phyloP scores from a whole-genome alignment of 2,888 invertebrate species.

The Lithophane leautieri region DNA sequence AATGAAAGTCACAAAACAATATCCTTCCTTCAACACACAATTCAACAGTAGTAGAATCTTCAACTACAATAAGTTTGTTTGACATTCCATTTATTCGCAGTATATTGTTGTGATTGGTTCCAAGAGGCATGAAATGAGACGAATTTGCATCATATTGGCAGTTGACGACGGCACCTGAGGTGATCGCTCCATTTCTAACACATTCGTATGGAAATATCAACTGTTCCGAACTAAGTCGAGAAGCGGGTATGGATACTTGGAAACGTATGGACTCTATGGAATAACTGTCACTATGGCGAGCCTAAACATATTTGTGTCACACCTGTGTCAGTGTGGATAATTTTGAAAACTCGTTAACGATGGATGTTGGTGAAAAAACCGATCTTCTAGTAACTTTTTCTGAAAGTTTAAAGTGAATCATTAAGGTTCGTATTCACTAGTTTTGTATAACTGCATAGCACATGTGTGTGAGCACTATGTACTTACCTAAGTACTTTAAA shows the following conservation, averaged over 20 bases:
- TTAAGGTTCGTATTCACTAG: neutral
- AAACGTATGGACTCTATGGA: neutral
- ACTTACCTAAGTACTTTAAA: no score
- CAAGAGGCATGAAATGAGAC: conserved; percentile 57
- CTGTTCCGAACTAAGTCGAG: conserved; percentile 36
- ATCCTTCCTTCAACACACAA: neutral
- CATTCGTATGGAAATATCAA: conserved; percentile 66
- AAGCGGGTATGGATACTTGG: conserved; percentile 5
- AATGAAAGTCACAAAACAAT: conserved; percentile 28
- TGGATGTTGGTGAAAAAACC: neutral
- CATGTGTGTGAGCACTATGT: no score
- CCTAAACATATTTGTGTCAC: conserved; percentile 14
- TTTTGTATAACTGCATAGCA: no score
- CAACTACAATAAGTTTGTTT: conserved; percentile 55
- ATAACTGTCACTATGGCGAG: neutral
- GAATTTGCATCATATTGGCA: conserved; percentile 72
- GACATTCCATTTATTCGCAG: conserved; percentile 57
- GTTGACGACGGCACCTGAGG: conserved; percentile 54
- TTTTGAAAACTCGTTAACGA: neutral
- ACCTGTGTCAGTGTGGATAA: conserved; percentile 8
- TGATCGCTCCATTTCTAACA: conserved; percentile 59
- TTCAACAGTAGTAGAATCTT: conserved; percentile 17
- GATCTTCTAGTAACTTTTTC: neutral
- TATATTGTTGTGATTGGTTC: conserved; percentile 55
- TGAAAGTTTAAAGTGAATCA: neutral